Conservation (phyloP, 2,797 vertebrate species). For the Chromis chromis region DNA sequence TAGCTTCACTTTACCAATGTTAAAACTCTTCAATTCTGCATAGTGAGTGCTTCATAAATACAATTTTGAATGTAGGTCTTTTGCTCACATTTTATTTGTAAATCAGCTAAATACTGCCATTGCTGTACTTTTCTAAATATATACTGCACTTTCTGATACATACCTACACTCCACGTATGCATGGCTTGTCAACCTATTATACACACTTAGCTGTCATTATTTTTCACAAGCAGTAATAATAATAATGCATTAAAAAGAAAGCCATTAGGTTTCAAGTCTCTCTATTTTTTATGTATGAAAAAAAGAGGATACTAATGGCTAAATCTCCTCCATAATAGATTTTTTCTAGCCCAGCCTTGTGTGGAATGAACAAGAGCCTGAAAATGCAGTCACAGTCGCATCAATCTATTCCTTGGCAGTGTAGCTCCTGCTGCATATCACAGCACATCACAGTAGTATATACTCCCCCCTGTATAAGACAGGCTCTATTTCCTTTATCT, state of each 20-base stretch:
- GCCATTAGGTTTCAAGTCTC: too few species aligned
- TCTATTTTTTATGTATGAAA: too few species aligned
- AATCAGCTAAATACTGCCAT: neutral
- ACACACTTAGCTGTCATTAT: neutral
- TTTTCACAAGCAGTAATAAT: neutral
- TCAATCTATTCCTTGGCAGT: constrained; percentile 33
- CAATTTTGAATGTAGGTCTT: too few species aligned
- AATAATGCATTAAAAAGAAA: neutral
- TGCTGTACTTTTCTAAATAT: neutral
- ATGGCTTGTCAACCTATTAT: neutral
- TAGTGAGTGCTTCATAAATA: too few species aligned
- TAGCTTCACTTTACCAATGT: neutral
- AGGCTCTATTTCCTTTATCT: constrained; percentile 80
- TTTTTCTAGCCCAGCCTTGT: constrained; percentile 8
- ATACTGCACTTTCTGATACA: too few species aligned
- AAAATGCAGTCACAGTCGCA: constrained; percentile 30
- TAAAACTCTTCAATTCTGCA: neutral
- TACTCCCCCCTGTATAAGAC: constrained; percentile 66
- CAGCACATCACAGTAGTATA: constrained; percentile 47
- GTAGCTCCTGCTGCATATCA: constrained; percentile 50
- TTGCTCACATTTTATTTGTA: too few species aligned
- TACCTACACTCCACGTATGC: neutral
- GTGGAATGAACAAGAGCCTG: constrained; percentile 27
- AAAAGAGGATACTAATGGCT: constrained; percentile 16
- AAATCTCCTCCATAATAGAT: neutral